Base-by-base conservation (phyloP, 2,888 invertebrate species). In the Melangyna quadrimaculata region DNA sequence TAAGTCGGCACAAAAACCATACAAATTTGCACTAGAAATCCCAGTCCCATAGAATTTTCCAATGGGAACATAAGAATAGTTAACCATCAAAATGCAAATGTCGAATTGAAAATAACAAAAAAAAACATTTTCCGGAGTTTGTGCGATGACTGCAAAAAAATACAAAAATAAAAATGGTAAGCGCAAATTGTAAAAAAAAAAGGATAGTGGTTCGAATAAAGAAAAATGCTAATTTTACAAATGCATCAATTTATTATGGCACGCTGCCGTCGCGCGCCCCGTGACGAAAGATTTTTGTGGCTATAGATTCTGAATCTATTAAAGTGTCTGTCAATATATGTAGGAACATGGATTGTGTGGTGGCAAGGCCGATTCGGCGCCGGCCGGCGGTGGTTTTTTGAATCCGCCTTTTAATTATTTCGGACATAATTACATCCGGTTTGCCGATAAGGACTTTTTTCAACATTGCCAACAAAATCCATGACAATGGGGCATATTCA, bases 211-310 rank as follows among this genome's bases (percentile, higher is more conserved):
- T 7, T 37, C 51, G 77, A 86, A 73, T 81, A 81, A 81, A 73
- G 81, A 81, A 86, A 86, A 86, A 86, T 86, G 86, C 73, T 86
- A 86, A 86, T 86, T 86, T 86, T 81, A 72, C 77, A 86, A 86
- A 81, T 86, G 81, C 86, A 86, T 86, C 86, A 81, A 86, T 86
- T 81, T 86, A 86, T n/a, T 86, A 51, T 77, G 77, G 67, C 72
- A 63, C 73, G 63, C 19, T 27, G 27, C 67, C 77, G 77, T 2
- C 22, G 48, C 10, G 2, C 2, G 5, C 6, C 45, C 5, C 14
- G 24, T 3, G 40, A 4, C 86, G 80, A 73, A 86, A 80, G 65
- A 70, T 70, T 78, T 77, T 73, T 65, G 72, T n/a, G 80, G 22
- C 22, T 37, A 14, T 37, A 14, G 24, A 22, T 67, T 77, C 37